Conservation (phyloP, 1,140 invertebrate species). For the Philotrypesis tridentata region DNA sequence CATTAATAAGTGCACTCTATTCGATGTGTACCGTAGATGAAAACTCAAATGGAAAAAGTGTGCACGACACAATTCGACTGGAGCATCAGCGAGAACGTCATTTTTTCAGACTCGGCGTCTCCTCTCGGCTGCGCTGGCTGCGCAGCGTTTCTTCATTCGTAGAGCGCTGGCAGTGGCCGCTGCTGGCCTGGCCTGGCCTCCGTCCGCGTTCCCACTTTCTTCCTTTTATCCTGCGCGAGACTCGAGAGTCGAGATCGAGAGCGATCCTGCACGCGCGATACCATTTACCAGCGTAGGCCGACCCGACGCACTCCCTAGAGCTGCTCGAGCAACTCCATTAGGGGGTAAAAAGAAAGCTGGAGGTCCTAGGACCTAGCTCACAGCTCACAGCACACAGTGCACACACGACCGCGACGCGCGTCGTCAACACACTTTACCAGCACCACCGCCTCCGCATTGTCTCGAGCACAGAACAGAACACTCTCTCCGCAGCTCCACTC, state of each 20-base stretch:
- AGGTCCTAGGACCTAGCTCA: no score
- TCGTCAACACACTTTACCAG: constrained; percentile 35
- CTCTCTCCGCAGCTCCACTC: no score
- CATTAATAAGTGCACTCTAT: not conserved
- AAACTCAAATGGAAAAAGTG: no score
- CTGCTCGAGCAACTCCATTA: no score
- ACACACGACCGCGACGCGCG: constrained; percentile 37
- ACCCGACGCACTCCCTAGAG: no score
- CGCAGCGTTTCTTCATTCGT: not conserved
- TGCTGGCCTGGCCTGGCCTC: not conserved
- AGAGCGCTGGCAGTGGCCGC: no score
- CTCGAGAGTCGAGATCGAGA: no score
- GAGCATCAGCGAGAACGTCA: constrained; percentile 31
- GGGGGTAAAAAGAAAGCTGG: no score
- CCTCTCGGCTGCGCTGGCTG: not conserved
- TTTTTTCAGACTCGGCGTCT: constrained; percentile 2
- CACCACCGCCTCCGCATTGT: constrained; percentile 54
- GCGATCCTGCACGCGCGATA: not conserved
- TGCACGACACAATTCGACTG: not conserved
- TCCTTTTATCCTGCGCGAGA: not conserved
- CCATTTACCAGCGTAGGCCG: no score
- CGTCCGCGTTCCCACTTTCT: not conserved
- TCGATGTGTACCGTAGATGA: not conserved
- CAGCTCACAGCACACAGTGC: not conserved
- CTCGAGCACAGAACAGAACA: no score